Percentiles rank a stretch among this genome's conserved stretches.
phyloP scores from a whole-genome alignment of 2,888 invertebrate species.

The Habroteleia sp. region DNA sequence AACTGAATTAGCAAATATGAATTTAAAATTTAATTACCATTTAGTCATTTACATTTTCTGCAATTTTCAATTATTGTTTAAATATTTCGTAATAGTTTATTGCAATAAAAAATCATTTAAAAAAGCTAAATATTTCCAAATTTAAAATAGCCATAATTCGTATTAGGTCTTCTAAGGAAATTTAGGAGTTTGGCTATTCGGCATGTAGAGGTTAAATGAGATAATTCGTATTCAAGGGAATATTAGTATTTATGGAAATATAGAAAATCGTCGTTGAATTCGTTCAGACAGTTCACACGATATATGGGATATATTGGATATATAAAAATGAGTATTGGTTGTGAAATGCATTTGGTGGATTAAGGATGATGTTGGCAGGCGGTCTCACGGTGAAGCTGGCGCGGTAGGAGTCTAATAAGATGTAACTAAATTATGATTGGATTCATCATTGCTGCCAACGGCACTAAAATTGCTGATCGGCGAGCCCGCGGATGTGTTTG shows the following conservation, averaged over 20 bases:
- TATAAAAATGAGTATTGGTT: conserved; percentile 58
- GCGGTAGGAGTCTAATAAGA: conserved; percentile 80
- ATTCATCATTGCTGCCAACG: conserved; percentile 79
- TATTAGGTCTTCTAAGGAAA: too few species aligned
- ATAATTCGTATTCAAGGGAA: neutral
- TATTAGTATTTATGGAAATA: conserved; percentile 15
- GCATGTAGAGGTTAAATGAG: too few species aligned
- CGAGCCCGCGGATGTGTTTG: conserved; percentile 61
- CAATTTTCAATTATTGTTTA: too few species aligned
- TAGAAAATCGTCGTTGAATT: conserved; percentile 19
- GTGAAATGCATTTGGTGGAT: conserved; percentile 77
- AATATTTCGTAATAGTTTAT: too few species aligned
- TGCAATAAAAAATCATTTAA: too few species aligned
- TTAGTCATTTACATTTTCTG: too few species aligned
- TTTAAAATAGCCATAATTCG: too few species aligned
- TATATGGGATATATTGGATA: conserved; percentile 42
- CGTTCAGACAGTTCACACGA: conserved; percentile 49
- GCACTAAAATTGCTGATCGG: conserved; percentile 76
- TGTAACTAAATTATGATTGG: conserved; percentile 81
- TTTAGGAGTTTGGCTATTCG: too few species aligned
- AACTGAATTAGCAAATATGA: too few species aligned
- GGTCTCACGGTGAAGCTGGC: conserved; percentile 78
- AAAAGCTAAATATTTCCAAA: too few species aligned
- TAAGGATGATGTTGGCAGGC: conserved; percentile 77
- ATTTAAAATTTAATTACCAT: too few species aligned